Evolutionary conservation across 2,888 invertebrate species (phyloP).

Genomic region (Phyllotreta cruciferae): DNA sequence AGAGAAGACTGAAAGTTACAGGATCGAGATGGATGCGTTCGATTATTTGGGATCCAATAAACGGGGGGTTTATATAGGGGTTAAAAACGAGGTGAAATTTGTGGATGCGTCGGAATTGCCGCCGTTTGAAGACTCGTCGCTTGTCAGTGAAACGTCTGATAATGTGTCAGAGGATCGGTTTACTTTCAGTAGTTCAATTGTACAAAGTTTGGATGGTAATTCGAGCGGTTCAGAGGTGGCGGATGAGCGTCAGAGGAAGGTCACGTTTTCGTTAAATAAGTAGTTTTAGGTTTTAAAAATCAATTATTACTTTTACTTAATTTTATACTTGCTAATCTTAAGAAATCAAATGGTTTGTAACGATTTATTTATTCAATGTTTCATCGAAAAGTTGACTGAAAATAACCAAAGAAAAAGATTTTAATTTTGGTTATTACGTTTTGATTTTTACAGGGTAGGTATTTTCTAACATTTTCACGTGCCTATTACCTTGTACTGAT

Average conservation of each 20-base stretch:
- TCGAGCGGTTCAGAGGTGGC: conserved; percentile 51
- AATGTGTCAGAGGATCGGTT: conserved; percentile 56
- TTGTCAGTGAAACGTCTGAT: conserved; percentile 44
- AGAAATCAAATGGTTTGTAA: background rate
- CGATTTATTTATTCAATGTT: no score
- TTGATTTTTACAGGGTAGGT: no score
- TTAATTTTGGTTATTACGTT: no score
- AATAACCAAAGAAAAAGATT: no score
- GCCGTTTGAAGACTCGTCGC: conserved; percentile 36
- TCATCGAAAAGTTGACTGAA: no score
- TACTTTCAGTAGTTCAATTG: conserved; percentile 66
- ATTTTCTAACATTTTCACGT: no score
- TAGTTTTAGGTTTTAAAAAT: conserved; percentile 34
- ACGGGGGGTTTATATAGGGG: conserved; percentile 59
- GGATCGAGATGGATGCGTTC: conserved; percentile 46
- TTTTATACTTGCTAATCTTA: conserved; percentile 16
- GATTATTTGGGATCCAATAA: conserved; percentile 60
- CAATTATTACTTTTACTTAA: no score
- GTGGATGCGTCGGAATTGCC: conserved; percentile 49
- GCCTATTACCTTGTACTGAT: no score
- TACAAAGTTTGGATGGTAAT: conserved; percentile 60
- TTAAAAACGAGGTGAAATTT: conserved; percentile 53
- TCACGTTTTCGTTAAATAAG: conserved; percentile 50
- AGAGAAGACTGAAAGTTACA: conserved; percentile 47
- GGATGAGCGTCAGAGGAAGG: conserved; percentile 41